These are phyloP conservation scores for Dendroctonus valens DNA, from an alignment of 1,140 invertebrate genomes.

Conservation along the genomic window DNA sequence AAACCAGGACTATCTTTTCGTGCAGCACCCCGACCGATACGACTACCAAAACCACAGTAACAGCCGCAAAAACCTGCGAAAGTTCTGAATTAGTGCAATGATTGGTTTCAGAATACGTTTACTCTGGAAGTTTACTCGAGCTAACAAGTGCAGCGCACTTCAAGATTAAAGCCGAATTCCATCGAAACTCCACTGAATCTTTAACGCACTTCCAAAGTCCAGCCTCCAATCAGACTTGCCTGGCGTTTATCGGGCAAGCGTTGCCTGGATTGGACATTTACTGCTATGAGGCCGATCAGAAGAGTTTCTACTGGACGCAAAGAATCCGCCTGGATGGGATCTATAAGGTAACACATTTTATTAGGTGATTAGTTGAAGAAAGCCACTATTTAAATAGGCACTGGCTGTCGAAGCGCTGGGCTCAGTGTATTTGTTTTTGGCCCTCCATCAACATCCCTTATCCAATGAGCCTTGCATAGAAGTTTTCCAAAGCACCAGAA, in stretches of 20 bases:
- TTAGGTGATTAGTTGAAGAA: too few relatives aligned
- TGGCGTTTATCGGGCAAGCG: constrained; percentile 8
- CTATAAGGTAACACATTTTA: constrained; percentile 17
- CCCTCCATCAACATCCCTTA: not conserved
- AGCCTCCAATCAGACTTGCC: constrained; percentile 7
- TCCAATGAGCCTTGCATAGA: constrained; percentile 9
- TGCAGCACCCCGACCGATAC: constrained; percentile 3
- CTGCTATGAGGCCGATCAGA: constrained; percentile 3
- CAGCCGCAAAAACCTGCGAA: too few relatives aligned
- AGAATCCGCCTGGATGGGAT: constrained; percentile 2
- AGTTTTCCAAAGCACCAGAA: constrained; percentile 7
- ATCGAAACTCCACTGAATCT: constrained; percentile 7
- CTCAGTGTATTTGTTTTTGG: constrained; percentile 12
- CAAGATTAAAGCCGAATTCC: constrained; percentile 2
- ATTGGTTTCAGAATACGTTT: too few relatives aligned
- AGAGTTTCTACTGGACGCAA: not conserved
- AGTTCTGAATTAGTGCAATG: too few relatives aligned
- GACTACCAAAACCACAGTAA: too few relatives aligned
- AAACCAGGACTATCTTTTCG: constrained; percentile 17
- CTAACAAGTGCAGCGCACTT: not conserved
- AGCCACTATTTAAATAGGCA: not conserved
- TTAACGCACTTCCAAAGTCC: constrained; percentile 14
- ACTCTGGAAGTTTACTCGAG: too few relatives aligned
- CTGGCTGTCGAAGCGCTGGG: not conserved
- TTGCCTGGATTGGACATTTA: constrained; percentile 7